Evolutionary conservation across 2,888 invertebrate genomes (phyloP), one percentile per base, ranked within the genome.

Genomic region (Diabrotica balteata): DNA sequence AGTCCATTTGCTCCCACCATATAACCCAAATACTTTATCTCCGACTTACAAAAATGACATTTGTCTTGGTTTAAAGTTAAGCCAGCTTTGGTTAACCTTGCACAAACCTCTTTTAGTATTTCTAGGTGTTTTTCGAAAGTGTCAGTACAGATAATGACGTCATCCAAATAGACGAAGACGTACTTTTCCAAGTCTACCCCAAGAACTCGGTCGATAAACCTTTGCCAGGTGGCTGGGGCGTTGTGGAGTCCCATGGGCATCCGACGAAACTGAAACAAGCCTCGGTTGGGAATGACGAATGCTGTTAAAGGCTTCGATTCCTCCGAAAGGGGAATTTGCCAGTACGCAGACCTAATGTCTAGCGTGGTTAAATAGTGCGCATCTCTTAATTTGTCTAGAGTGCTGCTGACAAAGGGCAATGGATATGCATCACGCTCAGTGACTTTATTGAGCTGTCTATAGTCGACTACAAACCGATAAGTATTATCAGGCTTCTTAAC

Each of bases 81-180:
- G 9, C 47, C 47, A 5, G 47, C 47, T 10, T 10, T 47, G 8
- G 47, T 47, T 9, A 47, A 47, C 8, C 47, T 8, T 9, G 2
- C 10, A 8, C 8, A 10, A 9, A 47, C 10, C 47, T 72, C 63
- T 8, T 54, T 43, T 7, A 78, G 59, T 1, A 77, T 32, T 11
- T 46, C 8, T 9, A 74, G 49, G 59, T 74, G 74, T 58, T 75
- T 62, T 47, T 75, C 70, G 58, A 74, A 75, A n/a, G 68, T 64
- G 10, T 57, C 8, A 7, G 74, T 71, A 8, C 57, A 65, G 5
- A 78, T 64, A 10, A 79, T 73, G 2, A 79, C 72, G 54, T 77
- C 75, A 58, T 77, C 75, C 8, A 76, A 53, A 67, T 75, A 78
- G 8, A 59, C 57, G 46, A 64, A 64, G n/a, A 60, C 52, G 17